phyloP scores from a whole-genome alignment of 1,140 invertebrate genomes.

The Subanguina moxae region DNA sequence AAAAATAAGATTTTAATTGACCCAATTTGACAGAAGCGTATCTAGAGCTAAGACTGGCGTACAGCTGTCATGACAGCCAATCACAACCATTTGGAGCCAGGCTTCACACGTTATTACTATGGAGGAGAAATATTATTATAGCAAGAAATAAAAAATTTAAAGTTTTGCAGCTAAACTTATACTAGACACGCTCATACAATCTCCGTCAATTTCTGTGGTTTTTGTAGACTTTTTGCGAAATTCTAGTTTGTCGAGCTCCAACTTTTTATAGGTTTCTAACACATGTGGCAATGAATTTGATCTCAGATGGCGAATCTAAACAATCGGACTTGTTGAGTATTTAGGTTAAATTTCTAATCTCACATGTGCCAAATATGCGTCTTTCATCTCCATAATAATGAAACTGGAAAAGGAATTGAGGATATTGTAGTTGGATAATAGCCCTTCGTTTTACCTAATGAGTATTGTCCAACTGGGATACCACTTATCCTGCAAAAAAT shows the following conservation, averaged over 20 bases:
- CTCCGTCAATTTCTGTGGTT: background rate
- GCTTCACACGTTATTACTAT: too few relatives aligned
- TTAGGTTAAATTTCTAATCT: constrained; percentile 15
- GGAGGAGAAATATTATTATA: too few relatives aligned
- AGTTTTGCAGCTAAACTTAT: background rate
- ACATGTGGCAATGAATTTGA: constrained; percentile 51
- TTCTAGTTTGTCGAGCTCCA: constrained; percentile 20
- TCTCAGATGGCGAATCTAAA: constrained; percentile 45
- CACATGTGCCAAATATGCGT: constrained; percentile 56
- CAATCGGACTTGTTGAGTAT: background rate
- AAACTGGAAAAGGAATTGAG: background rate
- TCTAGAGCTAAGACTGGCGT: too few relatives aligned
- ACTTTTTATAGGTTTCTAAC: constrained; percentile 36
- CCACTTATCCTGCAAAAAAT: constrained; percentile 23
- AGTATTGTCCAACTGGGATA: constrained; percentile 24
- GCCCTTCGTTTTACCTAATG: constrained; percentile 2
- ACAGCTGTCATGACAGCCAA: too few relatives aligned
- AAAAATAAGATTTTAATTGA: too few relatives aligned
- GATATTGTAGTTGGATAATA: background rate
- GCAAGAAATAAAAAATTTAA: too few relatives aligned
- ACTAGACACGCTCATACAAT: background rate
- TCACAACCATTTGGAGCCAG: too few relatives aligned
- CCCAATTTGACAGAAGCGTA: too few relatives aligned
- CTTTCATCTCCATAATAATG: constrained; percentile 21
- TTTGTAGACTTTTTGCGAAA: constrained; percentile 21